phyloP scores from a whole-genome alignment of 2,113 vertebrate species.

The Ramphastos sulfuratus region DNA sequence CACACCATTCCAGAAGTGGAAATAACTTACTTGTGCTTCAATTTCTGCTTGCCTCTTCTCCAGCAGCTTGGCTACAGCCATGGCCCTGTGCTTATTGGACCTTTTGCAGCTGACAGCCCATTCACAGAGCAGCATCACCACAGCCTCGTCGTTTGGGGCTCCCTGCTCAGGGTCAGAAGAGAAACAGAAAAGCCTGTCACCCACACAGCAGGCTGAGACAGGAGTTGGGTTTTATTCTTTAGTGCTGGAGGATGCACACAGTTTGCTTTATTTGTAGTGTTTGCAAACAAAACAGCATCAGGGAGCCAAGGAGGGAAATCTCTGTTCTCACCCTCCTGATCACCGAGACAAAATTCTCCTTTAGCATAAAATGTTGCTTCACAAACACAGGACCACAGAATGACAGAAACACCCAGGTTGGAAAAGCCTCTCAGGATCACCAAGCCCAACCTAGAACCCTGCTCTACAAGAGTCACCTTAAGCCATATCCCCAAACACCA shows the following conservation, averaged over 20 bases:
- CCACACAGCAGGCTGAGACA: background rate
- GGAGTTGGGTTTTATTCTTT: background rate
- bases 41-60: conserved; percentile 78
- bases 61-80: conserved; percentile 77
- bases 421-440: too few relatives aligned
- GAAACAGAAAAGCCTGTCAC: background rate
- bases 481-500: too few relatives aligned
- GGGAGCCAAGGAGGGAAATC: background rate
- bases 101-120: conserved; percentile 79
- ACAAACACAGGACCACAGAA: background rate
- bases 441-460: too few relatives aligned
- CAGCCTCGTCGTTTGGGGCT: conserved; percentile 64
- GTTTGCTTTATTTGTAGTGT: background rate
- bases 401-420: too few relatives aligned
- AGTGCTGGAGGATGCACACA: background rate
- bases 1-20: background rate
- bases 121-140: conserved; percentile 74
- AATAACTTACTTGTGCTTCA: conserved; percentile 73
- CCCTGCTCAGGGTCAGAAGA: conserved; percentile 23
- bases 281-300: background rate
- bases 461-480: too few relatives aligned
- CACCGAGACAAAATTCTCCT: background rate
- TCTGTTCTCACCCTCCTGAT: background rate
- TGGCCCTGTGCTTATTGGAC: conserved; percentile 75
- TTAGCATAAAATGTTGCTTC: background rate